Evolutionary conservation across 2,797 vertebrate genomes (phyloP).

Genomic region (Ispidina lecontei): DNA sequence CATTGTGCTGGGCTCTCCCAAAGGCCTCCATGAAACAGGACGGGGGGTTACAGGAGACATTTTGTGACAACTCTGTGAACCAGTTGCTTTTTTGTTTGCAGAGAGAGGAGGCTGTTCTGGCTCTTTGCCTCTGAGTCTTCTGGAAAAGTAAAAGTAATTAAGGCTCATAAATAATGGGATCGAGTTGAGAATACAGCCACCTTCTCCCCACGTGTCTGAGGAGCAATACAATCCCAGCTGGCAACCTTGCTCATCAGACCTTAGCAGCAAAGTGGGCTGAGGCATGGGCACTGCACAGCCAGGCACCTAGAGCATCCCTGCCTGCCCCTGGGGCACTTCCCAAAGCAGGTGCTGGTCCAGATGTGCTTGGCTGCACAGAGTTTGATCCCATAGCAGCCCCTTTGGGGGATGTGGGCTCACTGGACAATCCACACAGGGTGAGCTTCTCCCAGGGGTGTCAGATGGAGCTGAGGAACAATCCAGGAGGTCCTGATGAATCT

Average conservation of each 20-base stretch:
- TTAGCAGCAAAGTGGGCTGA: neutral
- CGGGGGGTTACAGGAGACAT: neutral
- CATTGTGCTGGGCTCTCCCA: conserved; percentile 18
- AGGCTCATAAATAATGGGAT: neutral
- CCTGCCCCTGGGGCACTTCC: fast-evolving
- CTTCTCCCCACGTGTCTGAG: neutral
- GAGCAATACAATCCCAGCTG: neutral
- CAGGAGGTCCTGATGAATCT: neutral
- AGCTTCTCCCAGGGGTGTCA: neutral
- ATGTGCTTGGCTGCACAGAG: neutral
- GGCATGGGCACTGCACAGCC: neutral
- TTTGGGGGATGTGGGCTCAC: neutral
- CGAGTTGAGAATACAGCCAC: neutral
- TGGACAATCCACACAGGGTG: neutral
- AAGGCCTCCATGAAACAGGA: conserved; percentile 12
- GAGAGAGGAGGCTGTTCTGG: neutral
- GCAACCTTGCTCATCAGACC: neutral
- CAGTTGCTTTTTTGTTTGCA: conserved; percentile 28
- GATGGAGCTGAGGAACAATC: neutral
- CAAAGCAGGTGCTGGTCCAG: neutral
- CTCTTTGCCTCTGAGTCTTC: conserved; percentile 24
- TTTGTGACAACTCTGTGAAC: conserved; percentile 30
- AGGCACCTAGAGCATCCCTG: neutral
- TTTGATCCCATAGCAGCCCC: neutral
- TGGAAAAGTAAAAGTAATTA: conserved; percentile 24